A percentile compares a stretch with the other conserved stretches of the same genome.
These are phyloP conservation scores for Lepidotrigona ventralis DNA, from an alignment of 1,140 invertebrate species.

Conservation along the genomic window DNA sequence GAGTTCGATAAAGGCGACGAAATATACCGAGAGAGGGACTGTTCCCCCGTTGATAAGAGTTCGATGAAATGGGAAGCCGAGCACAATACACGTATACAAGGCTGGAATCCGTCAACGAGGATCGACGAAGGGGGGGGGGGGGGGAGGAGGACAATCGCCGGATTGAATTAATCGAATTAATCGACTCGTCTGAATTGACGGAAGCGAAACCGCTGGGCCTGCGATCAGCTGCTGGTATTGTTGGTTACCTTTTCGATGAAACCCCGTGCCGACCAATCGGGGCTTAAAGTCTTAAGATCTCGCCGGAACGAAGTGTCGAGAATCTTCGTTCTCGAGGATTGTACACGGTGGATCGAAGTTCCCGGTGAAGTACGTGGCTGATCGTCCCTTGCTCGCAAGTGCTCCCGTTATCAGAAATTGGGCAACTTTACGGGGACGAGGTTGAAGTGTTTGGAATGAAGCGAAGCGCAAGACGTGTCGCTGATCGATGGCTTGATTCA, in stretches of 20 bases:
- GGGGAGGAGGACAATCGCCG: constrained; percentile 61
- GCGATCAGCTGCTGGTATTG: constrained; percentile 50
- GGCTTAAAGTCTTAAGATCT: constrained; percentile 44
- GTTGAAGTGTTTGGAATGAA: neutral
- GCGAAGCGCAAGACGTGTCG: neutral
- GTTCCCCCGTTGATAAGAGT: constrained; percentile 31
- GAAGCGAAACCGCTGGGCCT: constrained; percentile 25
- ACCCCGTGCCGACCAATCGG: constrained; percentile 40
- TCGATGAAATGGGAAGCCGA: neutral
- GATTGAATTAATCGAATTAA: constrained; percentile 69
- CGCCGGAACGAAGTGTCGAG: neutral
- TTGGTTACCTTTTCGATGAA: constrained; percentile 51
- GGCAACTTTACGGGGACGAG: neutral
- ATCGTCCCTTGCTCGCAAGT: neutral
- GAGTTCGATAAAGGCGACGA: neutral
- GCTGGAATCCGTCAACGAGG: constrained; percentile 9
- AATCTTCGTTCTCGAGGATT: neutral
- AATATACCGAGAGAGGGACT: neutral
- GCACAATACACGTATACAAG: constrained; percentile 10
- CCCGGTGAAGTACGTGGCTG: neutral
- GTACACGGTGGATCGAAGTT: neutral
- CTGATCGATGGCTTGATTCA: neutral
- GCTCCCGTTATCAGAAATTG: neutral
- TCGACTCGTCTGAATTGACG: constrained; percentile 53
- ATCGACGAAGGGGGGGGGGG: no score